Base-by-base conservation (phyloP, 1,140 invertebrate genomes). In the Eupeodes corollae region DNA sequence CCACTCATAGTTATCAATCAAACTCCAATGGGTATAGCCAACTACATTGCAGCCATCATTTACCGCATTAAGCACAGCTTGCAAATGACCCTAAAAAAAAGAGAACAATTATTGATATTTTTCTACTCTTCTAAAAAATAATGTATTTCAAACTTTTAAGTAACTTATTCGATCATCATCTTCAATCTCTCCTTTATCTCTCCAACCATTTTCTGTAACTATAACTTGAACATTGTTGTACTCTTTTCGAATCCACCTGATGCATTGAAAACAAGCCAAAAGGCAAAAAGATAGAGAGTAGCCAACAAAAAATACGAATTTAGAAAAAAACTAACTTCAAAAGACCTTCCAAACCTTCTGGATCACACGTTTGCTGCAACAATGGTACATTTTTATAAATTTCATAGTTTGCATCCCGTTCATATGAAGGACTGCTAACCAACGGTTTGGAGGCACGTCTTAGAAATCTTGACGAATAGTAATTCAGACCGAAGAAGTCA, bases 1-100 rank as follows among this genome's bases (percentile, higher is more conserved):
- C 85, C 85, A 89, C 65, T 89, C 85, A 59, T 86, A 86, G 62
- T 86, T 88, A 48, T 89, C 86, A 52, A 88, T 66, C 0, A 89
- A 58, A 49, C 79, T 81, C 84, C 86, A 89, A 33, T 76, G 70
- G 0, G 79, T 77, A 53, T 87, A 88, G 0, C 73, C 80, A 15
- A 68, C 59, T 0, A 88, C 73, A 33, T 80, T 74, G 21, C 78
- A 79, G 0, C 74, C 72, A 52, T 85, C 79, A 11, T 69, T 50
- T 5, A 86, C 75, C 1, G 84, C 82, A 52, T 76, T 72, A 15
- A 82, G 67, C 47, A 86, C 63, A 14, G 78, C 71, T 44, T 75
- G 73, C 14, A 87, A 69, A 56, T 86, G 83, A 5, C 58, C 57
- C 56, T 76, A 62, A 41, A 41, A 14, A 41, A 12, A 16, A 33